phyloP scores from a whole-genome alignment of 2,888 invertebrate genomes.

The Agrochola lychnidis region DNA sequence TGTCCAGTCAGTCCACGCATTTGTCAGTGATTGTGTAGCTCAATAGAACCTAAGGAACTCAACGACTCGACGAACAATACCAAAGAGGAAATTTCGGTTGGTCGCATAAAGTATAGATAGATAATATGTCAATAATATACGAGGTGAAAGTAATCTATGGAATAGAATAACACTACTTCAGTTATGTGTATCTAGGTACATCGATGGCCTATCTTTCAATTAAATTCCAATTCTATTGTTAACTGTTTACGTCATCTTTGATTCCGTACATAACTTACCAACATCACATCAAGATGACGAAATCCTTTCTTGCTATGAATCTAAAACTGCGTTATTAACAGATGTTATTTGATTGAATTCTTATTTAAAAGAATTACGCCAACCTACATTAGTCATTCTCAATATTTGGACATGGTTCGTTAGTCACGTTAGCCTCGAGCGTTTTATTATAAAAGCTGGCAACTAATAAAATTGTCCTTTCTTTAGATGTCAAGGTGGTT shows the following conservation, averaged over 20 bases:
- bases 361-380: slow-evolving; percentile 5
- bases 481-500: slow-evolving; percentile 37
- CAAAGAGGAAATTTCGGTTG: not conserved
- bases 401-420: slow-evolving; percentile 38
- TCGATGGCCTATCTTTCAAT: slow-evolving; percentile 37
- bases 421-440: slow-evolving; percentile 34
- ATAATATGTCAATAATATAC: not conserved
- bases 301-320: slow-evolving; percentile 21
- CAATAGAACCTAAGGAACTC: no score
- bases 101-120: not conserved
- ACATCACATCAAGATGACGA: slow-evolving; percentile 30
- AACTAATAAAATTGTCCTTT: slow-evolving; percentile 36
- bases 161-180: slow-evolving; percentile 12
- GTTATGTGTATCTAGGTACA: slow-evolving; percentile 6
- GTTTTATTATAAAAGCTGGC: slow-evolving; percentile 10
- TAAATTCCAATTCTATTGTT: slow-evolving; percentile 57
- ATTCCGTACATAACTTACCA: slow-evolving; percentile 22
- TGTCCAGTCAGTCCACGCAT: no score
- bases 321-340: not conserved
- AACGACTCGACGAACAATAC: not conserved
- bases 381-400: slow-evolving; percentile 23
- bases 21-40: not conserved
- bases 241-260: slow-evolving; percentile 39
- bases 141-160: slow-evolving; percentile 7
- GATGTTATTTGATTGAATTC: slow-evolving; percentile 20